phyloP scores from a whole-genome alignment of 2,797 vertebrate genomes.

The Ibycter americanus region DNA sequence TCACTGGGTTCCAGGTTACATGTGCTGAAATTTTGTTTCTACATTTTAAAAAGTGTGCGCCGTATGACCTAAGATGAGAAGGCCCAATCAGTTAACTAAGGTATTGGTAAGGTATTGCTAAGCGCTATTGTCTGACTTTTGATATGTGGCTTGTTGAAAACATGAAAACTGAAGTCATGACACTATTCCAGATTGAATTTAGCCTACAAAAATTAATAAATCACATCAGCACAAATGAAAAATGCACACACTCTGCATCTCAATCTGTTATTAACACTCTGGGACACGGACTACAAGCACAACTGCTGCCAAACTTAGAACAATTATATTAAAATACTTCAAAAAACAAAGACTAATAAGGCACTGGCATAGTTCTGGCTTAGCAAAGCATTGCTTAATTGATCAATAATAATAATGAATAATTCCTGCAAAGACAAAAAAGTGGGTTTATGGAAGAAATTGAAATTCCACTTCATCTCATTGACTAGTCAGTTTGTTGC shows the following conservation, averaged over 20 bases:
- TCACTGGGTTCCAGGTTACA: neutral
- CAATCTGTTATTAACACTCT: neutral
- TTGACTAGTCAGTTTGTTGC: neutral
- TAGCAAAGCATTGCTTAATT: neutral
- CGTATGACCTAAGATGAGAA: neutral
- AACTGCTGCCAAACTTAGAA: neutral
- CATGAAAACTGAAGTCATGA: neutral
- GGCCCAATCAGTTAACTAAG: neutral
- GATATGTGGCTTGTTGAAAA: neutral
- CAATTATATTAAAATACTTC: neutral
- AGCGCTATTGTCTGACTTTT: neutral
- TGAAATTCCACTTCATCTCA: neutral
- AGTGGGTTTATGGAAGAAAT: neutral
- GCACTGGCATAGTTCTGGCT: neutral
- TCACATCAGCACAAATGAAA: neutral
- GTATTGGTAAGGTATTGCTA: neutral
- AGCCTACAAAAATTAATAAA: neutral
- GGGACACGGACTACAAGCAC: neutral
- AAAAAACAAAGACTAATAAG: neutral
- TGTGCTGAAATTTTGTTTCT: neutral
- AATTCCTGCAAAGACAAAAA: neutral
- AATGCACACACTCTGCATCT: neutral
- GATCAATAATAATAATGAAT: neutral
- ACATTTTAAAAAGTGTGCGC: fast-evolving
- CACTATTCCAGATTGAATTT: neutral